Evolutionary conservation across 2,797 vertebrate species (phyloP).

Genomic region (Galaxias olidus): DNA sequence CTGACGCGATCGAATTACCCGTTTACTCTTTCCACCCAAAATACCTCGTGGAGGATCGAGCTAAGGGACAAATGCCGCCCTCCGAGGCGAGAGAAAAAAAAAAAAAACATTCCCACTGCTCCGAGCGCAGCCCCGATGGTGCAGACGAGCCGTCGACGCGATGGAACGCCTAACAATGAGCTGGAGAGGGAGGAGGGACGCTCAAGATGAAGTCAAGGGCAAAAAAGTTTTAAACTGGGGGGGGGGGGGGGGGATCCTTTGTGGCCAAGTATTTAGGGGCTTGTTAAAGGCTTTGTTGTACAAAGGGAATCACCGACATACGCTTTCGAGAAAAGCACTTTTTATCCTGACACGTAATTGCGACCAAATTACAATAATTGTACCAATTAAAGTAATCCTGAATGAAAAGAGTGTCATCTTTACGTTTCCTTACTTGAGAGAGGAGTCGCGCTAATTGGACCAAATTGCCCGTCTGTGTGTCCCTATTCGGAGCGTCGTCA

Average conservation of each 20-base stretch:
- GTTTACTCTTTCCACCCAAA: conserved; percentile 51
- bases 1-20: conserved; percentile 51
- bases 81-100: conserved; percentile 25
- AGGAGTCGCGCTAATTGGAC: conserved; percentile 94
- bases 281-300: conserved; percentile 86
- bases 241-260: too few species aligned
- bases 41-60: conserved; percentile 53
- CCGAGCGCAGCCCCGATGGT: conserved; percentile 36
- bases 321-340: conserved; percentile 88
- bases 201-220: conserved; percentile 44
- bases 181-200: conserved; percentile 41
- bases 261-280: conserved; percentile 72
- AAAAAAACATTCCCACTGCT: conserved; percentile 39
- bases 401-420: conserved; percentile 97
- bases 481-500: conserved; percentile 92
- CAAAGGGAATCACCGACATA: conserved; percentile 81
- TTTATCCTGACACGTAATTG: conserved; percentile 95
- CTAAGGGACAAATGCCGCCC: conserved; percentile 45
- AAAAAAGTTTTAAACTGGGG: conserved; percentile 67
- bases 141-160: conserved; percentile 35
- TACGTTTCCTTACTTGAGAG: conserved; percentile 92
- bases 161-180: conserved; percentile 45
- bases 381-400: conserved; percentile 98
- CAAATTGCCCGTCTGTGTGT: conserved; percentile 87
- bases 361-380: conserved; percentile 99